Percentiles rank a stretch among this genome's conserved stretches.
Evolutionary conservation across 2,113 vertebrate species (phyloP).

Genomic region (Neodon shergylaensis): DNA sequence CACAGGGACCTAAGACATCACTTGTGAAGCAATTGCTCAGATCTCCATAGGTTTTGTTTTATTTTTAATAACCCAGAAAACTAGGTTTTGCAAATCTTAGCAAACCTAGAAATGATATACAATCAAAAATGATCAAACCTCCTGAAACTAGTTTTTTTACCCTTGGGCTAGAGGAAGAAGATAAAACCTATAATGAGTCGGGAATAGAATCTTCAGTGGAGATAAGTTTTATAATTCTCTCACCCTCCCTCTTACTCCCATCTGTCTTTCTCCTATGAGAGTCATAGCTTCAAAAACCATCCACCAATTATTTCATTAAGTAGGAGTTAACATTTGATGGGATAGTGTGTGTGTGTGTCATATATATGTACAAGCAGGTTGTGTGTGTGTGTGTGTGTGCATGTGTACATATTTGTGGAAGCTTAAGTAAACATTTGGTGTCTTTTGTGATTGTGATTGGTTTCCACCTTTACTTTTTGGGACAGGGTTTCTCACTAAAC

Average conservation of each 20-base stretch:
- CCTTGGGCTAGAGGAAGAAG: background rate
- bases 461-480: background rate
- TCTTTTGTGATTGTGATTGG: background rate
- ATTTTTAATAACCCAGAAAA: background rate
- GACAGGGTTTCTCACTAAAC: background rate
- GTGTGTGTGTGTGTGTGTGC: background rate
- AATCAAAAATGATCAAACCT: background rate
- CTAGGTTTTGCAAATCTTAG: background rate
- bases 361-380: background rate
- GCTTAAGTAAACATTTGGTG: background rate
- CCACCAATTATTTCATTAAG: background rate
- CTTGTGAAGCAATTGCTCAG: background rate
- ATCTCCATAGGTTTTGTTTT: background rate
- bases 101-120: background rate
- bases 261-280: background rate
- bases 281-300: background rate
- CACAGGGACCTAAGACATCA: background rate
- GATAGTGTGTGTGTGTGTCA: background rate
- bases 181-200: constrained; percentile 11
- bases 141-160: background rate
- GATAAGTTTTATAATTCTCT: background rate
- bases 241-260: background rate
- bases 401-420: background rate
- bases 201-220: background rate
- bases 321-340: background rate